Percentiles rank a stretch among this genome's conserved stretches.
These are phyloP conservation scores for Empidonax alnorum DNA, from an alignment of 2,113 vertebrate species.

Conservation along the genomic window DNA sequence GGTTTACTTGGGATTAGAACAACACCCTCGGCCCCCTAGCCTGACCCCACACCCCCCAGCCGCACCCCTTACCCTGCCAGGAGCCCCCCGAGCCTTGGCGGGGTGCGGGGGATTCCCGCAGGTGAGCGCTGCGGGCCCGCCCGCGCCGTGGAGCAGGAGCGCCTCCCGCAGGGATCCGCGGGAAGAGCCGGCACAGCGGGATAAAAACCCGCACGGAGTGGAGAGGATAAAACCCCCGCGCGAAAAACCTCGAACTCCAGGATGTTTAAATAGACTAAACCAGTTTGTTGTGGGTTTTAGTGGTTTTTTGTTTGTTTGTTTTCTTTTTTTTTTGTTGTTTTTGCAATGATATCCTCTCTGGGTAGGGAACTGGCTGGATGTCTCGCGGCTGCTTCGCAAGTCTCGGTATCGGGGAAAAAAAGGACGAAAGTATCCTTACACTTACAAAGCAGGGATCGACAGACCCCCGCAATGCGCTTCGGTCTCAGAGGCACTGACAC, in stretches of 20 bases:
- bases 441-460: not conserved
- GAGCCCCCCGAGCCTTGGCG: not conserved
- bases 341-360: not conserved
- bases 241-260: fast-evolving
- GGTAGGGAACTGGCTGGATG: fast-evolving
- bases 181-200: not conserved
- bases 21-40: not conserved
- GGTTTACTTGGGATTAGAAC: not conserved
- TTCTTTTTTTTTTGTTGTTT: not conserved
- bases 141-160: not conserved
- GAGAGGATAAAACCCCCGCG: no score
- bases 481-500: not conserved
- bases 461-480: fast-evolving
- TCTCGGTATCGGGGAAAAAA: fast-evolving
- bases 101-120: not conserved
- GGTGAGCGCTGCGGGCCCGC: not conserved
- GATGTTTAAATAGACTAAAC: no score
- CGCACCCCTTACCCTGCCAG: not conserved
- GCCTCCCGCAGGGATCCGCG: not conserved
- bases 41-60: not conserved
- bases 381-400: not conserved
- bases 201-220: not conserved
- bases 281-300: not conserved
- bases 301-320: no score
- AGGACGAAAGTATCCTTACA: not conserved